Evolutionary conservation across 2,888 invertebrate species (phyloP).

Genomic region (Halictus quadricinctus): DNA sequence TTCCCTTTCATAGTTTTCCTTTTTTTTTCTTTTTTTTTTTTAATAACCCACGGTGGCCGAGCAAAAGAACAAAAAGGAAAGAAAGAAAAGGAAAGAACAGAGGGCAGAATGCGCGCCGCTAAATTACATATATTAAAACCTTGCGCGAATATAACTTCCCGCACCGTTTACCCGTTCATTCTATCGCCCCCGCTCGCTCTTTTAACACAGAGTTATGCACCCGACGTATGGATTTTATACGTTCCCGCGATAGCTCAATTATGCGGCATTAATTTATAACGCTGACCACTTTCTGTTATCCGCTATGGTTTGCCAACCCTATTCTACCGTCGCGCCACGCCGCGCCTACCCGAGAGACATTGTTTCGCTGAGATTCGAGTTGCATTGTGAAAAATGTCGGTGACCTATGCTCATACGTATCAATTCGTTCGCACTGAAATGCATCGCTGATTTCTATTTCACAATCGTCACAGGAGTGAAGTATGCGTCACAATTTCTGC

Average conservation of each 20-base stretch:
- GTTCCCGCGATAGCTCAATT: constrained; percentile 30
- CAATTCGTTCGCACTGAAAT: background rate
- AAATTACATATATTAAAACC: constrained; percentile 65
- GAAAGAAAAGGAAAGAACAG: constrained; percentile 3
- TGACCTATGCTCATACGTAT: background rate
- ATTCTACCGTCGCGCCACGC: background rate
- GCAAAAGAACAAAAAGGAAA: background rate
- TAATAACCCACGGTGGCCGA: constrained; percentile 47
- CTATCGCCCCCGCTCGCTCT: constrained; percentile 20
- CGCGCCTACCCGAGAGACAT: background rate
- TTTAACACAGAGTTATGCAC: constrained; percentile 55
- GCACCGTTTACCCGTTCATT: background rate
- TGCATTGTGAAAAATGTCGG: background rate
- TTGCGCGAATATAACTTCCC: constrained; percentile 47
- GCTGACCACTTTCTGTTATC: background rate
- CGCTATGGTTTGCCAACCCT: background rate
- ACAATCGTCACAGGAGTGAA: background rate
- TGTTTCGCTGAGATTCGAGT: background rate
- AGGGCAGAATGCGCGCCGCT: constrained; percentile 39
- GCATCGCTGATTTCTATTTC: background rate
- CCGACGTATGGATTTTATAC: constrained; percentile 45
- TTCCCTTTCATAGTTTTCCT: constrained; percentile 40
- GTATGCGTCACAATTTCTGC: background rate
- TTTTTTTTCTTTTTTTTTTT: constrained; percentile 21
- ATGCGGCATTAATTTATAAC: constrained; percentile 37